A percentile compares a stretch with the other conserved stretches of the same genome.
These are phyloP conservation scores for Lacerta viridis DNA, from an alignment of 2,797 vertebrate genomes.

Conservation along the genomic window DNA sequence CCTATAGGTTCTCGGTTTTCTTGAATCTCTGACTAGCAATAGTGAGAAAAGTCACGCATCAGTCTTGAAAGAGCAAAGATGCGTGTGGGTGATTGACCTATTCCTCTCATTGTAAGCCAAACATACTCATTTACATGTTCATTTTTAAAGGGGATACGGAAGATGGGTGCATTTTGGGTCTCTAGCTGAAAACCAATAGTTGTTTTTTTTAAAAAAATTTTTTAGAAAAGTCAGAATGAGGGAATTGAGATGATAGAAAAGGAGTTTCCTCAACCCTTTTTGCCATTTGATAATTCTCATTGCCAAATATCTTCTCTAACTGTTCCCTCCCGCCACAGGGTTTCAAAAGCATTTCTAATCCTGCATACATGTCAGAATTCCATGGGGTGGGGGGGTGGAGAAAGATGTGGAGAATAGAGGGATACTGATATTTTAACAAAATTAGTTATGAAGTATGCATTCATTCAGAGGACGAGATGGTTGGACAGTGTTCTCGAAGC, in stretches of 20 bases:
- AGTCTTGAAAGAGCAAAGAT: slow-evolving; percentile 19
- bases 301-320: neutral
- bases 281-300: neutral
- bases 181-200: neutral
- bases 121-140: neutral
- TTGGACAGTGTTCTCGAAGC: too few relatives aligned
- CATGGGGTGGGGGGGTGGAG: neutral
- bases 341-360: neutral
- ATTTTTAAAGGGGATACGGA: neutral
- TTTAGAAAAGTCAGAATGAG: neutral
- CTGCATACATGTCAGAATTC: neutral
- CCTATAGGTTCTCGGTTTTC: neutral
- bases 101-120: neutral
- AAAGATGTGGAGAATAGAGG: neutral
- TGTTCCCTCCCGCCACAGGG: neutral
- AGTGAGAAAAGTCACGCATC: neutral
- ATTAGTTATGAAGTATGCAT: neutral
- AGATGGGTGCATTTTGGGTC: slow-evolving; percentile 3
- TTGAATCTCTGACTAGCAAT: neutral
- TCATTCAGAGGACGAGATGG: too few relatives aligned
- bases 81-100: neutral
- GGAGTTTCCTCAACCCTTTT: neutral
- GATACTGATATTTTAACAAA: neutral
- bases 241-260: neutral
- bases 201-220: neutral